These are phyloP conservation scores for Borostomias antarcticus DNA, from an alignment of 2,797 vertebrate genomes.

Conservation along the genomic window DNA sequence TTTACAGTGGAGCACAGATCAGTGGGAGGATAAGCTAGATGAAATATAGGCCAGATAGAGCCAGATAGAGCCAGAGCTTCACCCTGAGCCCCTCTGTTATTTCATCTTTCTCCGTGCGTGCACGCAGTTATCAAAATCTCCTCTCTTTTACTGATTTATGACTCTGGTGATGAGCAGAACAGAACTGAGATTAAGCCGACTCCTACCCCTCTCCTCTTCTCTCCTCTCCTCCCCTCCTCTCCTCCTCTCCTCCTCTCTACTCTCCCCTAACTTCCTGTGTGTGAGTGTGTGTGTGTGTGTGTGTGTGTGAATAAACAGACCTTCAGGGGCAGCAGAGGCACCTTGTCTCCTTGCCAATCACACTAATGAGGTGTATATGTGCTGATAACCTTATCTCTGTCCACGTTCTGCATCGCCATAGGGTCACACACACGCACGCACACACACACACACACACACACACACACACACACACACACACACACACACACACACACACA, in stretches of 20 bases:
- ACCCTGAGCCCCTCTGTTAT: constrained; percentile 32
- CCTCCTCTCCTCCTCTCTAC: not conserved
- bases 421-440: constrained; percentile 38
- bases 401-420: constrained; percentile 67
- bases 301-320: constrained; percentile 36
- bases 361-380: constrained; percentile 65
- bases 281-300: constrained; percentile 24
- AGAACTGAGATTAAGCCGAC: not conserved
- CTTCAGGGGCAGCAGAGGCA: constrained; percentile 52
- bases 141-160: constrained; percentile 27
- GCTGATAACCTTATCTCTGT: constrained; percentile 75
- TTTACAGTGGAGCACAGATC: constrained; percentile 46
- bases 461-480: constrained; percentile 4
- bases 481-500: constrained; percentile 30
- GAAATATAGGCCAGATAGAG: constrained; percentile 38
- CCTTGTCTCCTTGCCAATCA: constrained; percentile 76
- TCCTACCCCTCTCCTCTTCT: not conserved
- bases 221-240: constrained; percentile 10
- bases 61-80: no score
- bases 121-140: constrained; percentile 18
- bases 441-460: constrained; percentile 21
- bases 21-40: constrained; percentile 32
- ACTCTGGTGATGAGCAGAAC: constrained; percentile 5
- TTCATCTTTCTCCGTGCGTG: constrained; percentile 16
- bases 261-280: constrained; percentile 13